These are phyloP conservation scores for Himalopsyche japonica DNA, from an alignment of 2,888 invertebrate genomes.

Conservation along the genomic window DNA sequence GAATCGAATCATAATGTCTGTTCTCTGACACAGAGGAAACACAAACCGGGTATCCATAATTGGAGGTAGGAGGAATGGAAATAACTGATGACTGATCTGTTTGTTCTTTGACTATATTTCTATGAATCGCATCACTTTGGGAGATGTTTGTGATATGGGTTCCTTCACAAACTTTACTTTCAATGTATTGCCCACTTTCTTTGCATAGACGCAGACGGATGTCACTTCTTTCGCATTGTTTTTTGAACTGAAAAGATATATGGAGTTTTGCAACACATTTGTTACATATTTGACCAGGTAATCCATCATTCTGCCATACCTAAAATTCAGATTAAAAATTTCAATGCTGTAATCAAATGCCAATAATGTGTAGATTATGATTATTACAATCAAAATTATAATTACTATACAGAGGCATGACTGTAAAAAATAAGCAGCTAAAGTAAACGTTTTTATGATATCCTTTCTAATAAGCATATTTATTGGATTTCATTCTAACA, in stretches of 20 bases:
- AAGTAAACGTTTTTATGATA: too few species aligned
- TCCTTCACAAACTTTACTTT: conserved; percentile 34
- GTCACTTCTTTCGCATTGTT: conserved; percentile 54
- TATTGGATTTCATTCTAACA: too few species aligned
- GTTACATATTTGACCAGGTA: conserved; percentile 53
- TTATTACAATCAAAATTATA: too few species aligned
- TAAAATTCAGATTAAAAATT: conserved; percentile 40
- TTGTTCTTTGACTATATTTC: conserved; percentile 2
- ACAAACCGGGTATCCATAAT: conserved; percentile 18
- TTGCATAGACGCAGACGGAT: conserved; percentile 49
- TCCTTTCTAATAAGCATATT: too few species aligned
- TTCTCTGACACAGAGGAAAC: conserved; percentile 10
- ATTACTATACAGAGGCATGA: too few species aligned
- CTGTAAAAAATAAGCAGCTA: too few species aligned
- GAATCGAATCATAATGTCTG: conserved; percentile 30
- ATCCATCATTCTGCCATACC: conserved; percentile 55
- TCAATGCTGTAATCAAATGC: background rate
- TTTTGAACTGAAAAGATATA: conserved; percentile 54
- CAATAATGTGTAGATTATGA: too few species aligned
- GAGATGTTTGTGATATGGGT: background rate
- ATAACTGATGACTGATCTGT: background rate
- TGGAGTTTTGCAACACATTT: conserved; percentile 53
- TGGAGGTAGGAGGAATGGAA: background rate
- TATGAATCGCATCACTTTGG: background rate
- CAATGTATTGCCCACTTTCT: conserved; percentile 39